Conservation (phyloP, 2,888 invertebrate species). For the Gortyna flavago region DNA sequence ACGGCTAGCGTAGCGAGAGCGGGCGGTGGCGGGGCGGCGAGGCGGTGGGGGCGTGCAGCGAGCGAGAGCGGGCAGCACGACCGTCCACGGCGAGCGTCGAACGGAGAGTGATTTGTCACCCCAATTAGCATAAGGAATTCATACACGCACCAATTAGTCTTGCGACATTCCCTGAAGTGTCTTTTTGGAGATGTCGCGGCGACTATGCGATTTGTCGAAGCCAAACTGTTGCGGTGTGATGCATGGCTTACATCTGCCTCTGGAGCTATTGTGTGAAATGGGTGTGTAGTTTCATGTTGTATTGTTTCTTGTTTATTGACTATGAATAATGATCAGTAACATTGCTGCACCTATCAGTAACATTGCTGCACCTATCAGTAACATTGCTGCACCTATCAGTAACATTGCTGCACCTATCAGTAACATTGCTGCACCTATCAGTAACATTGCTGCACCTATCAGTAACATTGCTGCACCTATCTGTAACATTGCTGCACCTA, state of each 20-base stretch:
- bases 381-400: not conserved
- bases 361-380: not conserved
- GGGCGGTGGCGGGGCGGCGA: too few species aligned
- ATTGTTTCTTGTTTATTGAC: constrained; percentile 37
- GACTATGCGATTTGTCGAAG: constrained; percentile 66
- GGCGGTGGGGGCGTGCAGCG: too few species aligned
- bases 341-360: not conserved
- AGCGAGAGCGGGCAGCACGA: too few species aligned
- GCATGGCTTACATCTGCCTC: constrained; percentile 62
- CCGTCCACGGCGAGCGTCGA: too few species aligned
- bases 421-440: not conserved
- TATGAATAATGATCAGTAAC: not conserved
- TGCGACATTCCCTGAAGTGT: constrained; percentile 58
- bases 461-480: not conserved
- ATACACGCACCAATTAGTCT: constrained; percentile 72
- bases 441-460: not conserved
- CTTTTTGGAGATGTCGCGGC: constrained; percentile 58
- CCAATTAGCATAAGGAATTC: constrained; percentile 77
- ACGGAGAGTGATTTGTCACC: constrained; percentile 75
- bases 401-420: not conserved
- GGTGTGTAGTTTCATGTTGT: constrained; percentile 20
- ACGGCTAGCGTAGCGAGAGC: too few species aligned
- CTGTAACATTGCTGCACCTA: too few species aligned
- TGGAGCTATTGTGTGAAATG: constrained; percentile 33
- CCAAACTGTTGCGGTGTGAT: constrained; percentile 57